Percentiles rank a stretch among this genome's conserved stretches.
Conservation (phyloP, 2,797 vertebrate genomes). For the Falco columbarius region DNA sequence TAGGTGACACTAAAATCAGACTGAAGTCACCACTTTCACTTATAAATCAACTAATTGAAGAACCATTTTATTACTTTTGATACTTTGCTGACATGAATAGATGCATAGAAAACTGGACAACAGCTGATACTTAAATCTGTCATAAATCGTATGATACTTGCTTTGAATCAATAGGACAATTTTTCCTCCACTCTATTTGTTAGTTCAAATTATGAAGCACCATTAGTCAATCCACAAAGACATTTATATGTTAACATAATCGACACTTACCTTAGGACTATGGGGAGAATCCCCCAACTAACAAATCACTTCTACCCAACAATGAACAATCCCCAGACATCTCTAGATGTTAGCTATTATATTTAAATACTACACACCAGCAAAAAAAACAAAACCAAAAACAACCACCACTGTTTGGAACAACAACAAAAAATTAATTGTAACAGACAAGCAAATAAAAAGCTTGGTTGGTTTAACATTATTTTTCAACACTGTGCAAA, state of each 20-base stretch:
- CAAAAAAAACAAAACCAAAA: background rate
- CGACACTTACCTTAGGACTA: background rate
- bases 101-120: background rate
- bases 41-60: background rate
- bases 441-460: background rate
- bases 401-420: background rate
- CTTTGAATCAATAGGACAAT: background rate
- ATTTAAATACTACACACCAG: background rate
- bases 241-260: background rate
- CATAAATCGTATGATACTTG: background rate
- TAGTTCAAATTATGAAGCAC: background rate
- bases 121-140: background rate
- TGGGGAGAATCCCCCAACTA: background rate
- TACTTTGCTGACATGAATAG: background rate
- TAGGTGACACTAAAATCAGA: background rate
- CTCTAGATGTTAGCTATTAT: background rate
- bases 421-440: background rate
- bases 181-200: background rate
- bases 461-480: background rate
- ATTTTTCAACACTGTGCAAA: background rate
- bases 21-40: background rate
- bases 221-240: background rate
- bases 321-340: background rate
- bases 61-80: background rate
- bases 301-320: background rate